Percentiles rank a stretch among this genome's conserved stretches.
Conservation (phyloP, 1,140 invertebrate genomes). For the Oedothorax gibbosus region DNA sequence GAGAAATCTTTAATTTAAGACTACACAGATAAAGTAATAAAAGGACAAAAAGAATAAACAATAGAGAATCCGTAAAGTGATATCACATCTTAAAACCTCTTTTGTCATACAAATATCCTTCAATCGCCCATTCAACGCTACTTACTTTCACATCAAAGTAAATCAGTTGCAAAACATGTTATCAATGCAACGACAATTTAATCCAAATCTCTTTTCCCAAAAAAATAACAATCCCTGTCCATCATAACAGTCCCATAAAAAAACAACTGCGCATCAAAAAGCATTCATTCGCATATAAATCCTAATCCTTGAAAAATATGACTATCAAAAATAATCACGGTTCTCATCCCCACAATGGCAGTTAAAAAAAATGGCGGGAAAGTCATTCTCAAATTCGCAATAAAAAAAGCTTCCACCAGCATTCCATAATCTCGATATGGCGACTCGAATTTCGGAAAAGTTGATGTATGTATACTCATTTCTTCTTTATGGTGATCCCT, state of each 20-base stretch:
- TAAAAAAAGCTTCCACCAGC: slow-evolving; percentile 5
- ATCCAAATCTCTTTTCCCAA: no score
- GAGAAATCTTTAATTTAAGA: no score
- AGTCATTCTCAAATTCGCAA: neutral
- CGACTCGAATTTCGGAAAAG: slow-evolving; percentile 5
- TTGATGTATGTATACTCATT: slow-evolving; percentile 49
- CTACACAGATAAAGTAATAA: no score
- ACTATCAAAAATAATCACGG: slow-evolving; percentile 29
- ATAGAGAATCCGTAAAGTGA: no score
- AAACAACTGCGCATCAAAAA: neutral
- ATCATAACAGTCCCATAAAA: neutral
- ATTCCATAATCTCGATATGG: slow-evolving; percentile 26
- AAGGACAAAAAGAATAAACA: no score
- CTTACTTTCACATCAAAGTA: no score
- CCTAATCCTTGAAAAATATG: neutral
- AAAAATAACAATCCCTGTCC: no score
- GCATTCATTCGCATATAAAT: neutral
- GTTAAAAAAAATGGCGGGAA: neutral
- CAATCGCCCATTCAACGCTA: no score
- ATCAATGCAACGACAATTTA: no score
- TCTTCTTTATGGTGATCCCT: slow-evolving; percentile 46
- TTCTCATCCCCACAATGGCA: slow-evolving; percentile 1
- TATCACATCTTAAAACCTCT: no score
- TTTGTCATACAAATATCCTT: no score
- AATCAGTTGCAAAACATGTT: no score